These are phyloP conservation scores for Eristalis pertinax DNA, from an alignment of 2,888 invertebrate genomes.

Conservation along the genomic window DNA sequence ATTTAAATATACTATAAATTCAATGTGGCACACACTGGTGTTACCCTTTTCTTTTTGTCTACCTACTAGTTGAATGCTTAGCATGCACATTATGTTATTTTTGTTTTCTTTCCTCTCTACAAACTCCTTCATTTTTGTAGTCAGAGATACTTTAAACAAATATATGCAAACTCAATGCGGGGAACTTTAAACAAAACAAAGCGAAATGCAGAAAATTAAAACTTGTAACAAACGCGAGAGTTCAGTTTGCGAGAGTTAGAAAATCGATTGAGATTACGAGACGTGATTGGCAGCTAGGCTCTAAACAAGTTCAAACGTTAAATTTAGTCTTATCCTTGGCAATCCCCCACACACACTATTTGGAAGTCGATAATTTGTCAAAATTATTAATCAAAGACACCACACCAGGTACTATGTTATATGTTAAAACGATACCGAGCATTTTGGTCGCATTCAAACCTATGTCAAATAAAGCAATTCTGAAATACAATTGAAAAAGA, in stretches of 20 bases:
- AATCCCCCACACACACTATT: conserved; percentile 16
- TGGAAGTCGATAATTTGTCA: conserved; percentile 32
- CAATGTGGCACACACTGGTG: conserved; percentile 18
- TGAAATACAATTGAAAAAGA: conserved; percentile 27
- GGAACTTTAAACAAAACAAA: background rate
- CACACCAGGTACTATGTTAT: conserved; percentile 3
- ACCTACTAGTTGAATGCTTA: conserved; percentile 27
- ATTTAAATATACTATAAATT: conserved; percentile 41
- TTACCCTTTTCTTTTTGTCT: conserved; percentile 12
- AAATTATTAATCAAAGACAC: conserved; percentile 29
- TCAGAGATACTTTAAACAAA: background rate
- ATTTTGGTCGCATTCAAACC: conserved; percentile 28
- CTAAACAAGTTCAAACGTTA: conserved; percentile 1
- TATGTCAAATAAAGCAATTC: conserved; percentile 40
- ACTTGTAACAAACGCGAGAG: background rate
- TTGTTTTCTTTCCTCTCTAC: background rate
- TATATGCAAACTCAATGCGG: background rate
- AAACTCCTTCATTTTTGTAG: conserved; percentile 9
- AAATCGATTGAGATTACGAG: background rate
- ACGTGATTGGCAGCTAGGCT: background rate
- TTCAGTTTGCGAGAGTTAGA: background rate
- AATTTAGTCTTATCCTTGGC: conserved; percentile 17
- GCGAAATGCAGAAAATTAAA: background rate
- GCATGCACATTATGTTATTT: conserved; percentile 5
- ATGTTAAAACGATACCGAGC: conserved; percentile 19